Percentiles rank a stretch among this genome's conserved stretches.
Conservation (phyloP, 2,113 vertebrate species). For the Coptodon bakossiorum region DNA sequence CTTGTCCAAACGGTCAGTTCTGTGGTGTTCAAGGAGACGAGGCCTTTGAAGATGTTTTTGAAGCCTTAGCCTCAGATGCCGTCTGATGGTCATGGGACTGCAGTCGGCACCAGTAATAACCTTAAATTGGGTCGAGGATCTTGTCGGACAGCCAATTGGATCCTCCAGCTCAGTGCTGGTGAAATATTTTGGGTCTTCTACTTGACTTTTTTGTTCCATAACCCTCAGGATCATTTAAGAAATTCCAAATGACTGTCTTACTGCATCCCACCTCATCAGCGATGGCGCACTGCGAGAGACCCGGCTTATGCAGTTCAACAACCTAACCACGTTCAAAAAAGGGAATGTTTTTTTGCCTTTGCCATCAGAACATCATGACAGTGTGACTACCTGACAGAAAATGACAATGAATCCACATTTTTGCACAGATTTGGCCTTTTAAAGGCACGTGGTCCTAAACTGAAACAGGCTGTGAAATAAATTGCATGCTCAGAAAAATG, state of each 20-base stretch:
- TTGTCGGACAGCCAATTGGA: not conserved
- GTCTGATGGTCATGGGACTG: not conserved
- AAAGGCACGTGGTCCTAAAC: fast-evolving
- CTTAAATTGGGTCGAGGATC: not conserved
- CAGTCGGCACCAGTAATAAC: not conserved
- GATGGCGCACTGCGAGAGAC: too few relatives aligned
- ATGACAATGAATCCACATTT: not conserved
- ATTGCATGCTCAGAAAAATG: not conserved
- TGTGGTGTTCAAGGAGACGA: not conserved
- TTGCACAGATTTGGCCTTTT: not conserved
- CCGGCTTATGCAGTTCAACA: not conserved
- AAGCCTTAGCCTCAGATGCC: not conserved
- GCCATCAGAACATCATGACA: too few relatives aligned
- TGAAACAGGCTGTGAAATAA: not conserved
- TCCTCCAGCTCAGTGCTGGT: not conserved
- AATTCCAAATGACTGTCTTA: not conserved
- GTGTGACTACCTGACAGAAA: too few relatives aligned
- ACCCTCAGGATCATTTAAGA: not conserved
- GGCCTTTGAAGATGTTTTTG: not conserved
- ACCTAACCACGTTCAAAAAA: not conserved
- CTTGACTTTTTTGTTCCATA: not conserved
- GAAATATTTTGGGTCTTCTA: not conserved
- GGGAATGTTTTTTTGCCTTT: too few relatives aligned
- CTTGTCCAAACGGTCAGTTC: not conserved
- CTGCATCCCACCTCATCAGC: too few relatives aligned